phyloP scores from a whole-genome alignment of 2,888 invertebrate genomes.

The Crocallis elinguaria region DNA sequence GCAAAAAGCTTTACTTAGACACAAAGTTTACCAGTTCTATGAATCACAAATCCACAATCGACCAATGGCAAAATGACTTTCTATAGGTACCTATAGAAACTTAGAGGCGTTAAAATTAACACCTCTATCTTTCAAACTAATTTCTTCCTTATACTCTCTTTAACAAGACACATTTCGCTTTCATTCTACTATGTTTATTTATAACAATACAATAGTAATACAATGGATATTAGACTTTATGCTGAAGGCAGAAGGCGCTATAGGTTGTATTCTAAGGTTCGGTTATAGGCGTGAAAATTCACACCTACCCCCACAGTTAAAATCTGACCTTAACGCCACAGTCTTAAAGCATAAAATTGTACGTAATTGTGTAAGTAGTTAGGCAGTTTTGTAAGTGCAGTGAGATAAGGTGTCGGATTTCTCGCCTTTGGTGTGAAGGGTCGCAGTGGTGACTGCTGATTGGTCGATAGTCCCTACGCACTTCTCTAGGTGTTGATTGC shows the following conservation, averaged over 20 bases:
- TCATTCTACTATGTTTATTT: conserved; percentile 27
- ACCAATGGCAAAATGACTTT: conserved; percentile 65
- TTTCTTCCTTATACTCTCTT: conserved; percentile 22
- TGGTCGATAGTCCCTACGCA: conserved; percentile 51
- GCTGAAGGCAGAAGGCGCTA: conserved; percentile 36
- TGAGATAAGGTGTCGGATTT: conserved; percentile 75
- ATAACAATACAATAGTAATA: conserved; percentile 41
- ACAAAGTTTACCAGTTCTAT: conserved; percentile 20
- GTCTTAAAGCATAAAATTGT: conserved; percentile 25
- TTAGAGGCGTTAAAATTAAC: conserved; percentile 79
- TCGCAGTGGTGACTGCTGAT: conserved; percentile 61
- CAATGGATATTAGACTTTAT: conserved; percentile 49
- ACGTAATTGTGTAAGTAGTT: conserved; percentile 35
- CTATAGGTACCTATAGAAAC: conserved; percentile 53
- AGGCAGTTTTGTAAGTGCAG: conserved; percentile 45
- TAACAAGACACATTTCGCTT: conserved; percentile 12
- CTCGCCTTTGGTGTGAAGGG: conserved; percentile 83
- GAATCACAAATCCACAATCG: conserved; percentile 41
- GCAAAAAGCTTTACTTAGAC: conserved; percentile 2
- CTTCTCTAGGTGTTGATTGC: conserved; percentile 62
- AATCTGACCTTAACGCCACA: conserved; percentile 30
- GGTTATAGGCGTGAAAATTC: conserved; percentile 80
- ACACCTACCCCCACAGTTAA: conserved; percentile 61
- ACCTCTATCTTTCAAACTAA: conserved; percentile 49
- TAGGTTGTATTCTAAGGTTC: conserved; percentile 42